These are phyloP conservation scores for Solen grandis DNA, from an alignment of 1,140 invertebrate genomes.

Conservation along the genomic window DNA sequence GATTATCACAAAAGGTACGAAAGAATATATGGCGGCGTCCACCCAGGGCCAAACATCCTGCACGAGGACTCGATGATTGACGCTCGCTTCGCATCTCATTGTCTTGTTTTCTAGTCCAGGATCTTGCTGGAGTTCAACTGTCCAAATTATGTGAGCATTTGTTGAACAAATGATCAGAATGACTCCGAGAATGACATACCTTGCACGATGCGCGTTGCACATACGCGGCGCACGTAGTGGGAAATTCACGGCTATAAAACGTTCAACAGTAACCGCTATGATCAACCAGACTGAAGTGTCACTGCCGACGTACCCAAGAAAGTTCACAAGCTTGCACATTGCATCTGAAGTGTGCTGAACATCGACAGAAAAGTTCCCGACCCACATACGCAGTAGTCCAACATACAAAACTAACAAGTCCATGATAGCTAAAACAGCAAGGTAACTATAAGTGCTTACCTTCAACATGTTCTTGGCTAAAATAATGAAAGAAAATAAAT, in stretches of 20 bases:
- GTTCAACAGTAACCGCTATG: slow-evolving; percentile 79
- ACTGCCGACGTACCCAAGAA: slow-evolving; percentile 74
- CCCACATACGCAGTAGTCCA: slow-evolving; percentile 75
- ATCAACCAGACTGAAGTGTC: slow-evolving; percentile 79
- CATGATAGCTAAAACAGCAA: slow-evolving; percentile 72
- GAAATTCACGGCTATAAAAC: slow-evolving; percentile 78
- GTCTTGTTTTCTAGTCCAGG: slow-evolving; percentile 9
- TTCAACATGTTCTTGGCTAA: slow-evolving; percentile 61
- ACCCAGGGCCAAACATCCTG: slow-evolving; percentile 73
- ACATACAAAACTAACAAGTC: slow-evolving; percentile 75
- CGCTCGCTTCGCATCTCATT: slow-evolving; percentile 53
- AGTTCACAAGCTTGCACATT: slow-evolving; percentile 74
- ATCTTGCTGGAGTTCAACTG: slow-evolving; percentile 44
- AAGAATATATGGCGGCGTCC: slow-evolving; percentile 75
- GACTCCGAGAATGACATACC: slow-evolving; percentile 62
- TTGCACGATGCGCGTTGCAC: slow-evolving; percentile 72
- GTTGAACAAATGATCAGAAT: slow-evolving; percentile 63
- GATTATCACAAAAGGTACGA: slow-evolving; percentile 73
- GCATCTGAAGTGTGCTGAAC: slow-evolving; percentile 62
- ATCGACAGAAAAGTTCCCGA: slow-evolving; percentile 70
- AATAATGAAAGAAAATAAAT: slow-evolving; percentile 73
- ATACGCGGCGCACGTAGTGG: slow-evolving; percentile 74
- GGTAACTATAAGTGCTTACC: slow-evolving; percentile 74
- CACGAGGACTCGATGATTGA: slow-evolving; percentile 43
- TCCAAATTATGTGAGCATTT: slow-evolving; percentile 77